These are phyloP conservation scores for Danio kyathit DNA, from an alignment of 2,797 vertebrate species.

Conservation along the genomic window DNA sequence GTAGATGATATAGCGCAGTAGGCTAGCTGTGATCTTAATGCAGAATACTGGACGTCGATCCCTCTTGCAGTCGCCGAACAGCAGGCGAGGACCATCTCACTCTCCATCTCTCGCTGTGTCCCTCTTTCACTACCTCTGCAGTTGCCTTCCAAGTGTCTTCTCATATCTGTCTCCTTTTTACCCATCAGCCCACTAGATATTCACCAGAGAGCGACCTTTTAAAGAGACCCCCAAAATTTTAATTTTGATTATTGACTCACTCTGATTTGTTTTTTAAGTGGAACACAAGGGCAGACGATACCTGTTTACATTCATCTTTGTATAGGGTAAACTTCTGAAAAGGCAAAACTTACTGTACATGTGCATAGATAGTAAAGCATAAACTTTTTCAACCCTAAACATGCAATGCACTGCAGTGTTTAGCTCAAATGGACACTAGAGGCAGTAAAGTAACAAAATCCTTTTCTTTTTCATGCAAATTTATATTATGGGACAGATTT, in stretches of 20 bases:
- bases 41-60: conserved; percentile 67
- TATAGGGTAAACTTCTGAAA: conserved; percentile 21
- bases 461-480: no score
- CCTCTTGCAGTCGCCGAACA: conserved; percentile 53
- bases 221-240: neutral
- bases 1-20: conserved; percentile 58
- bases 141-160: conserved; percentile 58
- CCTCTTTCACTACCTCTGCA: conserved; percentile 58
- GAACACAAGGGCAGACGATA: neutral
- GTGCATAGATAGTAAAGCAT: neutral
- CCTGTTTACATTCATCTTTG: neutral
- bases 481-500: no score
- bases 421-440: no score
- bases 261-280: neutral
- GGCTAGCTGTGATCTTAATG: conserved; percentile 65
- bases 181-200: conserved; percentile 65
- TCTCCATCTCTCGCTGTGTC: conserved; percentile 25
- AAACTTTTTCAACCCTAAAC: no score
- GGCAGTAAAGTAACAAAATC: no score
- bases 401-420: no score
- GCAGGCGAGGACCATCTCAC: conserved; percentile 56
- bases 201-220: conserved; percentile 42
- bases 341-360: neutral
- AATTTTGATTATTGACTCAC: neutral
- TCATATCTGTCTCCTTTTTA: conserved; percentile 59